Evolutionary conservation across 2,113 vertebrate species (phyloP), one percentile per base, ranked within the genome.

Genomic region (Ahaetulla prasina): DNA sequence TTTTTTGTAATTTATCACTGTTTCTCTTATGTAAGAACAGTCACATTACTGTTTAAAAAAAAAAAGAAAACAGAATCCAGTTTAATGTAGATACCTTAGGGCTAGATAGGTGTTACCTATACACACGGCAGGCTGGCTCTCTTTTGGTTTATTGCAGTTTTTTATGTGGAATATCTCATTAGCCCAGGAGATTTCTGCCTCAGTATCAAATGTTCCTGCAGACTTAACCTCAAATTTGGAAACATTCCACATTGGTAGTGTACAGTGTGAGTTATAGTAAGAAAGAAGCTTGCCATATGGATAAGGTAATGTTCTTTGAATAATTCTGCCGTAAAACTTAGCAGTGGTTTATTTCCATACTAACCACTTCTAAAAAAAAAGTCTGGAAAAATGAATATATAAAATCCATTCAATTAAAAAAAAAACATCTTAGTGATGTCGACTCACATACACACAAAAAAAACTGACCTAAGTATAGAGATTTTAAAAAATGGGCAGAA

Each of bases 361-460:
- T 88, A 55, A 10, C 8, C 3, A 68, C 43, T 57, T 89, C 55
- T 49, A 85, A 22, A 53, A 10, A 89, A 92, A 89, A 52, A n/a
- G 91, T 88, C 20, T 27, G 20, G 89, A 89, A 89, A 95, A 0
- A 8, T 16, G 47, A 92, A 96, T 63, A 97, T 97, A 98, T 96
- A 98, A 98, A 98, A 98, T 97, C 97, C 95, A 97, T 99, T 99
- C 98, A 99, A 90, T 92, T 98, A 97, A 98, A 98, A 97, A 98
- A 98, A 98, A 57, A 25, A n/a, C n/a, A n/a, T n/a, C 2, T 97
- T 97, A 96, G 96, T 97, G 95, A 96, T 98, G 96, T 97, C 96
- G 97, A 97, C 97, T 98, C 96, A 98, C 97, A 97, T 97, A 97
- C 97, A 98, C 93, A 96, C n/a, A 96, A 97, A 97, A 95, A 96